phyloP scores from a whole-genome alignment of 2,113 vertebrate genomes.

The Epinephelus fuscoguttatus region DNA sequence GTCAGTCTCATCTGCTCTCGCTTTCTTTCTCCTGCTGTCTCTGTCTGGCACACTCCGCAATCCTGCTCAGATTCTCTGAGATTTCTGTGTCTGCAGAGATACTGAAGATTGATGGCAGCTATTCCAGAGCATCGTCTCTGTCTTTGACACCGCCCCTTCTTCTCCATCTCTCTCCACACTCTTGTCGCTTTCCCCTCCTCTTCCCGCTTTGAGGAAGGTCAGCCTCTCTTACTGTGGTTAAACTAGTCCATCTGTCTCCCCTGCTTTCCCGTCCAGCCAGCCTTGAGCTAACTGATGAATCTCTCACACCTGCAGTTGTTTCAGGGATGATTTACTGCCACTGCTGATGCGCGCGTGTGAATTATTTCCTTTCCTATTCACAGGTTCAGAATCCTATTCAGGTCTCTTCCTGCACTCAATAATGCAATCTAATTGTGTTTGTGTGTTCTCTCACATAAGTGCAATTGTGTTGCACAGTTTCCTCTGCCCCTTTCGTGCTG shows the following conservation, averaged over 20 bases:
- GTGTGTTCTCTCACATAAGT: neutral
- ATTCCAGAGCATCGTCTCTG: constrained; percentile 59
- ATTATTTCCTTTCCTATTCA: constrained; percentile 44
- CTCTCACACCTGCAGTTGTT: constrained; percentile 63
- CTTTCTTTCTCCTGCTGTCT: constrained; percentile 29
- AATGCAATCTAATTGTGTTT: constrained; percentile 40
- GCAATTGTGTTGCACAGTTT: constrained; percentile 4
- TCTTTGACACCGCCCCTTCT: constrained; percentile 51
- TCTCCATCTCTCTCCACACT: constrained; percentile 16
- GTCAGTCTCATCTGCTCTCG: constrained; percentile 20
- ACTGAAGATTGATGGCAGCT: constrained; percentile 77
- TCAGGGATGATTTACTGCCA: constrained; percentile 61
- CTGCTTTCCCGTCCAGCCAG: constrained; percentile 50
- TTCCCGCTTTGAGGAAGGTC: constrained; percentile 61
- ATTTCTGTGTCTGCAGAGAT: constrained; percentile 68
- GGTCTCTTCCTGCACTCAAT: constrained; percentile 21
- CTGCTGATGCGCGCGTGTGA: constrained; percentile 30
- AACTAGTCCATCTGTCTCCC: constrained; percentile 68
- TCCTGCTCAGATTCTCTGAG: constrained; percentile 33
- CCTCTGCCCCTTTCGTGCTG: constrained; percentile 4
- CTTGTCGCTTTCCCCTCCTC: constrained; percentile 27
- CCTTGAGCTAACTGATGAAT: constrained; percentile 67
- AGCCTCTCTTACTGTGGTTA: constrained; percentile 66
- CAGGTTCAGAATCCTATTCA: constrained; percentile 40
- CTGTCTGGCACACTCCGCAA: constrained; percentile 27